phyloP scores from a whole-genome alignment of 2,113 vertebrate species.

The Heteronetta atricapilla region DNA sequence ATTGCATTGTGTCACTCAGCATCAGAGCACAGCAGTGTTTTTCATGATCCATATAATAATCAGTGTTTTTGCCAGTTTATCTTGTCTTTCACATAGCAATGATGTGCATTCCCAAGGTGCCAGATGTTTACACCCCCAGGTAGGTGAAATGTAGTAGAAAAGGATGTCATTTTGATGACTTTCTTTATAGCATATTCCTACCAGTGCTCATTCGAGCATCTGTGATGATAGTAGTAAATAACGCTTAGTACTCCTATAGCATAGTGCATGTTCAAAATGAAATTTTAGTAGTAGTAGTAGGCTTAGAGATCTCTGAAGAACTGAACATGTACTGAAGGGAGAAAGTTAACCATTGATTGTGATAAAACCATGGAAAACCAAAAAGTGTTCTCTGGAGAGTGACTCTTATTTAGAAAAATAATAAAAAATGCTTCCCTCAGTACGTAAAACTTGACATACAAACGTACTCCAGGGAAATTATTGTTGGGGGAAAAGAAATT shows the following conservation, averaged over 20 bases:
- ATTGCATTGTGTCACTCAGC: neutral
- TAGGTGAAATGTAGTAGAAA: slow-evolving; percentile 31
- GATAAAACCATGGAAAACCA: neutral
- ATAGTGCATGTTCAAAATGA: slow-evolving; percentile 9
- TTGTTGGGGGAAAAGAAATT: neutral
- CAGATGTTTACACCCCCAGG: slow-evolving; percentile 39
- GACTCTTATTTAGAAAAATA: neutral
- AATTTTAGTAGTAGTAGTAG: slow-evolving; percentile 24
- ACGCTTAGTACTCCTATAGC: slow-evolving; percentile 14
- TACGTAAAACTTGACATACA: neutral
- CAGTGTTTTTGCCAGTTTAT: neutral
- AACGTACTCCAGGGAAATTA: neutral
- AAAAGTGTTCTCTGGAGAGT: neutral
- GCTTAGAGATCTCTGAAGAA: slow-evolving; percentile 23
- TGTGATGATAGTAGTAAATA: slow-evolving; percentile 56
- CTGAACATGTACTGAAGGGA: neutral
- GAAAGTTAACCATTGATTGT: slow-evolving; percentile 15
- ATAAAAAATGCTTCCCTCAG: neutral
- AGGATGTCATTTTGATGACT: slow-evolving; percentile 44
- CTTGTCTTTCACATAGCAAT: neutral
- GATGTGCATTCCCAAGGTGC: neutral
- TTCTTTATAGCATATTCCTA: slow-evolving; percentile 35
- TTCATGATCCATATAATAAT: neutral
- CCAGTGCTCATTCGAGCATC: neutral
- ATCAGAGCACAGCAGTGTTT: neutral